Evolutionary conservation across 2,888 invertebrate genomes (phyloP), one percentile per base, ranked within the genome.

Genomic region (Colletes collaris): DNA sequence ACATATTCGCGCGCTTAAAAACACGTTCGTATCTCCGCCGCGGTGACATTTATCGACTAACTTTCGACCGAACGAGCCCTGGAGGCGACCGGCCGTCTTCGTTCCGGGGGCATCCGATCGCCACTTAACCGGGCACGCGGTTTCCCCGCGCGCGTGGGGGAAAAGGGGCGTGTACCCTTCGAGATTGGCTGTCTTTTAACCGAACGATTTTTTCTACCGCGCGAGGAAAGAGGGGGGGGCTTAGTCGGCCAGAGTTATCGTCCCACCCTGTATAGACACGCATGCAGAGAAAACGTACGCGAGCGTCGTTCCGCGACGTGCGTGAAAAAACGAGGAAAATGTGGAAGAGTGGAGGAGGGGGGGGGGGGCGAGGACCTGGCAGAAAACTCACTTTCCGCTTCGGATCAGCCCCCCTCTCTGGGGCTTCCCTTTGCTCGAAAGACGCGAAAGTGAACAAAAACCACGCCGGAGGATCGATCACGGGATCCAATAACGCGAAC

Each of bases 301-400:
- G 44, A 74, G 71, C 53, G 56, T 49, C 75, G 64, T 64, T 68
- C 76, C 56, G 71, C 60, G 67, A 52, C 19, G 63, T 69, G 59
- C 50, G 70, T 68, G 76, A 76, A 80, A 75, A 83, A 72, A 56
- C 65, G 70, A 75, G 63, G 62, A 66, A 72, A 67, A 72, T 65
- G 52, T 60, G 71, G 59, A 69, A 73, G 78, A 71, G 63, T 60
- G 75, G 65, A 35, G 27, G 66, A n/a, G n/a, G n/a, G n/a, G n/a
- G n/a, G n/a, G n/a, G n/a, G n/a, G n/a, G n/a, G n/a, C n/a, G 66
- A 64, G 68, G 72, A 68, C 63, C 55, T 63, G 69, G 62, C 71
- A 73, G 86, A 84, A 88, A 88, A 89, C 86, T 89, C 86, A 86
- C 87, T 89, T 88, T 88, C 88, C 87, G 82, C 78, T 76, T 79